A percentile compares a stretch with the other conserved stretches of the same genome.
Evolutionary conservation across 2,797 vertebrate genomes (phyloP).

Genomic region (Argyrosomus regius): DNA sequence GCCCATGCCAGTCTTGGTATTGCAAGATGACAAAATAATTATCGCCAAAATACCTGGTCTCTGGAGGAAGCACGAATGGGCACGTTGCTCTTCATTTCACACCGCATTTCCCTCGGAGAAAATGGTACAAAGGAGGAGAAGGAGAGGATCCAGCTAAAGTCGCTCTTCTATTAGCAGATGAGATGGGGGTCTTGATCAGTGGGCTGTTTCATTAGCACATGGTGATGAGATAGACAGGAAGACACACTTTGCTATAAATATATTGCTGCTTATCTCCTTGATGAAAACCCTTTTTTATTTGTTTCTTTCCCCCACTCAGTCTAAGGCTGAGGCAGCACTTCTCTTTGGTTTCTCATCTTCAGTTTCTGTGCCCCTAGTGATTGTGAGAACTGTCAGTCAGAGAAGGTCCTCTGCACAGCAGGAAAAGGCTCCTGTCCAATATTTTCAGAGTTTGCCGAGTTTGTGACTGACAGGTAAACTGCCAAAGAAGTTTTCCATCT

Average conservation of each 20-base stretch:
- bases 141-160: constrained; percentile 26
- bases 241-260: constrained; percentile 58
- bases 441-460: constrained; percentile 20
- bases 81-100: constrained; percentile 60
- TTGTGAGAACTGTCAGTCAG: constrained; percentile 45
- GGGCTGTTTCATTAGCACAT: constrained; percentile 76
- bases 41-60: constrained; percentile 19
- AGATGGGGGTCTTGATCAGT: constrained; percentile 41
- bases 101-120: constrained; percentile 26
- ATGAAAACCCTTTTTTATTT: constrained; percentile 33
- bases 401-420: constrained; percentile 8
- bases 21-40: constrained; percentile 45
- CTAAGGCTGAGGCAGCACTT: constrained; percentile 28
- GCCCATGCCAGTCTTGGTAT: constrained; percentile 4
- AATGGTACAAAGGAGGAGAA: constrained; percentile 17
- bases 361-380: constrained; percentile 28
- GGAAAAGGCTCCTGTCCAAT: constrained; percentile 17
- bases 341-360: constrained; percentile 24
- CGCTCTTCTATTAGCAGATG: constrained; percentile 32
- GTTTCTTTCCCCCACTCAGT: background rate
- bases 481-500: constrained; percentile 10
- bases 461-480: constrained; percentile 29
- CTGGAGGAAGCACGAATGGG: constrained; percentile 45
- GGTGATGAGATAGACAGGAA: constrained; percentile 65
- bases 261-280: constrained; percentile 43